Base-by-base conservation (phyloP, 2,888 invertebrate species). In the Ormyrus rosae region DNA sequence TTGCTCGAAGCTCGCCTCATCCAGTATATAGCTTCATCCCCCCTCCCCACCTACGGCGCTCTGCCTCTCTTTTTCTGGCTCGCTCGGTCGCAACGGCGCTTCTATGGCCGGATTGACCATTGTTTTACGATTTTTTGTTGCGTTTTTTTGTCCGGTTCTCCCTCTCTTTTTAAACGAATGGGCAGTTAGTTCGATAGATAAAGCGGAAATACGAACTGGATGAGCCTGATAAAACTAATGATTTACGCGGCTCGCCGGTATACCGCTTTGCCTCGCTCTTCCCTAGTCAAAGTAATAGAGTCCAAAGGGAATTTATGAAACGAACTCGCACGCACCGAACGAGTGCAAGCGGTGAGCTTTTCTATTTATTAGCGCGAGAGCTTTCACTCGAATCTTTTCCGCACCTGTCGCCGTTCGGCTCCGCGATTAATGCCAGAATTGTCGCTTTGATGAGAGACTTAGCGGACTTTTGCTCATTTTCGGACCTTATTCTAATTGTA, bases 211-310 rank as follows among this genome's bases (percentile, higher is more conserved):
- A 86, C 86, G 87, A 85, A 88, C 87, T 88, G 88, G 86, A 88
- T 89, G 88, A 88, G 86, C 85, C 87, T 87, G 90, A 89, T 89
- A 90, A 90, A 89, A 87, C 87, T 88, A 88, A 89, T 89, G 89
- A 90, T 90, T 90, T 89, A 89, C 88, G 86, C 83, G 85, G 84
- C 82, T 55, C 45, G 55, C 55, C 63, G 46, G 74, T 71, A 50
- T 69, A 34, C 46, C 53, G 72, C 61, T 80, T 78, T 65, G 71
- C 79, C 61, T 19, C 19, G 72, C 79, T 73, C 73, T 82, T 81
- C 81, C 83, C 81, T 83, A 68, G 73, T 83, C 83, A 84, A 85
- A 85, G 83, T 87, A 87, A 86, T 86, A 85, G 84, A 85, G 83
- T 83, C 83, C 80, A 83, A 83, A 85, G 83, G 82, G 81, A 82